phyloP scores from a whole-genome alignment of 2,113 vertebrate genomes.

The Vanacampus margaritifer region DNA sequence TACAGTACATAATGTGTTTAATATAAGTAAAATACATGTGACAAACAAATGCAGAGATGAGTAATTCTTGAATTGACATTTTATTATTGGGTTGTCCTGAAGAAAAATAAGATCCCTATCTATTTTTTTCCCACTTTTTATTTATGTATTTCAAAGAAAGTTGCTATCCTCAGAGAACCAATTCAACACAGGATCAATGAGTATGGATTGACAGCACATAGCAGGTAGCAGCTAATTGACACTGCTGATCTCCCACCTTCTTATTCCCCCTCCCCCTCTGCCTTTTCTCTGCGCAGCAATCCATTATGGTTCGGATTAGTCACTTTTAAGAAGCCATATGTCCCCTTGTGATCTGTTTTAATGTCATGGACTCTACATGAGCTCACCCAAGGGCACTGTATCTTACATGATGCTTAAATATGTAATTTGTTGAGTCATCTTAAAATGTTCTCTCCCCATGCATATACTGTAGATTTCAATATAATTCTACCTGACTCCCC shows the following conservation, averaged over 20 bases:
- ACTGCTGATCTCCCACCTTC: conserved; percentile 47
- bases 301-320: conserved; percentile 44
- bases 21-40: conserved; percentile 3
- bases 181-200: conserved; percentile 59
- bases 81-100: conserved; percentile 6
- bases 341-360: conserved; percentile 30
- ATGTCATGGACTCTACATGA: conserved; percentile 40
- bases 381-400: conserved; percentile 14
- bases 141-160: too few relatives aligned
- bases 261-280: conserved; percentile 26
- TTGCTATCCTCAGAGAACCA: too few relatives aligned
- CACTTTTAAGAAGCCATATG: conserved; percentile 27
- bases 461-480: neutral
- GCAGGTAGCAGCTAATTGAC: conserved; percentile 51
- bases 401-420: neutral
- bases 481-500: neutral
- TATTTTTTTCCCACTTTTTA: neutral
- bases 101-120: conserved; percentile 26
- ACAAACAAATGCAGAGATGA: conserved; percentile 12
- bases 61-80: conserved; percentile 22
- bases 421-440: neutral
- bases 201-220: conserved; percentile 52
- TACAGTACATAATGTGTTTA: neutral
- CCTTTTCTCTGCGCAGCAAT: conserved; percentile 31
- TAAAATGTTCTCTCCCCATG: neutral